phyloP scores from a whole-genome alignment of 2,888 invertebrate species.

The Plemyria rubiginata region DNA sequence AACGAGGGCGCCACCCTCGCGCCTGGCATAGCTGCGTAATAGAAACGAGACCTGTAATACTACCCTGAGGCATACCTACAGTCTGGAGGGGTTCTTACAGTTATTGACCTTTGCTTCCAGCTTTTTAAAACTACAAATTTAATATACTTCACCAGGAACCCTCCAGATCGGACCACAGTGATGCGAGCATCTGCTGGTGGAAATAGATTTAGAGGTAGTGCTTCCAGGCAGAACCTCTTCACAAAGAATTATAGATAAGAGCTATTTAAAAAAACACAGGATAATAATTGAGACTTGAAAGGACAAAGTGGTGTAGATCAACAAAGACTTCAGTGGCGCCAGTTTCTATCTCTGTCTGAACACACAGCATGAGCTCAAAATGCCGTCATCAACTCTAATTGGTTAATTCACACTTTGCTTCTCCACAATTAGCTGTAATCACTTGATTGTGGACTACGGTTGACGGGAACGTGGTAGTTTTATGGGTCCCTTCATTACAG shows the following conservation, averaged over 20 bases:
- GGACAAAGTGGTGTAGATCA: background rate
- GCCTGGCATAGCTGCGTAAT: slow-evolving; percentile 14
- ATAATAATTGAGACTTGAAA: background rate
- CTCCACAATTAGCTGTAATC: slow-evolving; percentile 54
- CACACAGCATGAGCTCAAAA: slow-evolving; percentile 19
- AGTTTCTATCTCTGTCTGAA: slow-evolving; percentile 1
- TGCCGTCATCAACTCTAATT: slow-evolving; percentile 44
- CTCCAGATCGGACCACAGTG: no score
- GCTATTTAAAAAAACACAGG: background rate
- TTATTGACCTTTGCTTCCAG: slow-evolving; percentile 11
- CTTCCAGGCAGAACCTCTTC: no score
- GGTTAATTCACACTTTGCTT: slow-evolving; percentile 57
- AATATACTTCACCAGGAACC: no score
- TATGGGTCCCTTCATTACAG: slow-evolving; percentile 3
- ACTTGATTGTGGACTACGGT: slow-evolving; percentile 46
- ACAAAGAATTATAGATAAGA: no score
- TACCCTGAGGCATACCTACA: slow-evolving; percentile 12
- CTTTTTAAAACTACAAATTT: background rate
- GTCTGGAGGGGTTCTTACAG: slow-evolving; percentile 12
- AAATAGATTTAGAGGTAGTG: no score
- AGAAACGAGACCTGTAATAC: slow-evolving; percentile 18
- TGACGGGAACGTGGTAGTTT: slow-evolving; percentile 8
- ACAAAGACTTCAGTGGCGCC: slow-evolving; percentile 13
- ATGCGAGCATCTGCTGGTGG: no score
- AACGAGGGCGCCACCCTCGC: slow-evolving; percentile 21